Base-by-base conservation (phyloP, 2,888 invertebrate genomes). In the Rotaria macrura region DNA sequence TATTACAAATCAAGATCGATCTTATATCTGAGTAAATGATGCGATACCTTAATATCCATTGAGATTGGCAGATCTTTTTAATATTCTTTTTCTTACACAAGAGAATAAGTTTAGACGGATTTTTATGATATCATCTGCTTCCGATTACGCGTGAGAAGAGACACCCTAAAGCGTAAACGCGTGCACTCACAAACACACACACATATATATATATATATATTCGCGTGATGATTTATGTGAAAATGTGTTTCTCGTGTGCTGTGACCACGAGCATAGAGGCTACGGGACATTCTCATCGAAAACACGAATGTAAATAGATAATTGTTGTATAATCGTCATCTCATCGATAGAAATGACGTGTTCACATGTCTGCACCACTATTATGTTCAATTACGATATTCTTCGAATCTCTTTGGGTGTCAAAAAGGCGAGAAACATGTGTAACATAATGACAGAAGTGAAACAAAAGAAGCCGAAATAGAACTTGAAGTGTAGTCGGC, bases 381-480 rank as follows among this genome's bases (percentile, higher is more conserved):
- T 65, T 65, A 65, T 65, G 65, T 65, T 65, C 65, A 65, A 65
- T 65, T 65, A 65, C 65, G 65, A 34, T 65, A 34, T 34, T 65
- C 65, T 65, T 65, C 34, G 20, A 65, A 65, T 20, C 34, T 29
- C 14, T 65, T 65, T 65, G 17, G 20, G 38, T 34, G 65, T 65
- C 65, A 65, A 65, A 65, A 65, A 65, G 65, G 65, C 65, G 65
- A 65, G 65, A 65, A 65, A 65, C 38, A 65, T 38, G 65, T 65
- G 65, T 65, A 65, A 34, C 38, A 34, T 65, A 65, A 38, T 65
- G 29, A 65, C 20, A 25, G 65, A 65, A 65, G 20, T 34, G 65
- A 65, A 38, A 65, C 65, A 65, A 65, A 65, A 65, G 65, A 65
- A 65, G 7, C 25, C 20, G 65, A 65, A 65, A 20, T 65, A 65